Conservation (phyloP, 1,140 invertebrate species). For the Zaprionus gabonicus region DNA sequence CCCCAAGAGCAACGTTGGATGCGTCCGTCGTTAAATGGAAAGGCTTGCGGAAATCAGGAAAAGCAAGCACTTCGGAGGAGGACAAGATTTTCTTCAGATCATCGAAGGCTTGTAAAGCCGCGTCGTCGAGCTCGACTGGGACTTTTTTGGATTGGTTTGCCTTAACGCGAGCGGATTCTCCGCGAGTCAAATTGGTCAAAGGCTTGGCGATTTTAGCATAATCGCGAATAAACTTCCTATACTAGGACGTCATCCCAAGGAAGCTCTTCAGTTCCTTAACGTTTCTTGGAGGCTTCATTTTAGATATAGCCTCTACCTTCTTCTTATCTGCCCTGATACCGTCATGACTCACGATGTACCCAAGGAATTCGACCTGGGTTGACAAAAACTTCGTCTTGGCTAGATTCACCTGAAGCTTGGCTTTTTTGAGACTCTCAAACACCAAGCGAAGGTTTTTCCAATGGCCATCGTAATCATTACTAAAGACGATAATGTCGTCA, state of each 20-base stretch:
- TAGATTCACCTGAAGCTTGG: neutral
- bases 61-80: too few species aligned
- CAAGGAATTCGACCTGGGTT: conserved; percentile 3
- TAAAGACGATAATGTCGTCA: conserved; percentile 1
- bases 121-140: too few species aligned
- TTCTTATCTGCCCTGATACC: too few species aligned
- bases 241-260: neutral
- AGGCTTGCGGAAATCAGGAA: too few species aligned
- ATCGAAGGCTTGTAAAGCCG: too few species aligned
- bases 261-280: conserved; percentile 4
- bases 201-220: conserved; percentile 7
- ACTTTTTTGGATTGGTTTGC: too few species aligned
- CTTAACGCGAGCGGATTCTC: too few species aligned
- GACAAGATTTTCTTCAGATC: too few species aligned
- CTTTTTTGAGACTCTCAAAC: neutral
- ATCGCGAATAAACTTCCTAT: conserved; percentile 6
- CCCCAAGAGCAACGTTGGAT: too few species aligned
- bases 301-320: too few species aligned
- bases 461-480: neutral
- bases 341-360: neutral
- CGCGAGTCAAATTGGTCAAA: too few species aligned
- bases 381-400: neutral
- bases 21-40: too few species aligned
- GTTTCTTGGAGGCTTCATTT: neutral
- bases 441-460: neutral